Evolutionary conservation across 2,888 invertebrate species (phyloP), one percentile per base, ranked within the genome.

Genomic region (Arrhopalites spinosus): DNA sequence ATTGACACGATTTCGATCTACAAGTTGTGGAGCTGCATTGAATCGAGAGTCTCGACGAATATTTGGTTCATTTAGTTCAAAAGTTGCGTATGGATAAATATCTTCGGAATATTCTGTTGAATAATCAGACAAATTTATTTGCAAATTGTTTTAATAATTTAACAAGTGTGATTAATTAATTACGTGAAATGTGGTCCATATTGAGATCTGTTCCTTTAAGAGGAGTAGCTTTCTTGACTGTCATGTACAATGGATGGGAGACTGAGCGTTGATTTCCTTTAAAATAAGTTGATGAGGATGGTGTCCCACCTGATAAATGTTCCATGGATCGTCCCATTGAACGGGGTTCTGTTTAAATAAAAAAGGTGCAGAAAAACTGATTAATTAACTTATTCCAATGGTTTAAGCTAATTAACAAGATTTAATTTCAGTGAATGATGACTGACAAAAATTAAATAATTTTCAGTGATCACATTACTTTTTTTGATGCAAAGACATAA

Each of bases 81-180:
- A 89, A 79, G 89, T 89, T 73, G 89, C 89, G 84, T 89, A 89
- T 71, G 89, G 89, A 85, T 88, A 89, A 84, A 89, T 89, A 83
- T 89, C 89, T 85, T 89, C 89, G 63, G 89, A 88, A 84, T 88
- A 89, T 85, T 89, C 89, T 85, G 79, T 47, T n/a, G n/a, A n/a
- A n/a, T n/a, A n/a, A n/a, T n/a, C n/a, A n/a, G n/a, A n/a, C n/a
- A n/a, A n/a, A n/a, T n/a, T n/a, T n/a, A n/a, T n/a, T n/a, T n/a
- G n/a, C n/a, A 80, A 79, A 29, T 63, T 63, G 36, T 36, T 36
- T 36, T 36, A 36, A 36, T 7, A 36, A 36, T 11, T 11, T 36
- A 3, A 7, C 3, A 36, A 7, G 36, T 7, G 11, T 36, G 36
- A 11, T 56, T 23, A 47, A 23, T 25, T 64, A 43, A 77, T 78